These are phyloP conservation scores for Takifugu rubripes DNA, from an alignment of 2,797 vertebrate genomes.

Conservation along the genomic window DNA sequence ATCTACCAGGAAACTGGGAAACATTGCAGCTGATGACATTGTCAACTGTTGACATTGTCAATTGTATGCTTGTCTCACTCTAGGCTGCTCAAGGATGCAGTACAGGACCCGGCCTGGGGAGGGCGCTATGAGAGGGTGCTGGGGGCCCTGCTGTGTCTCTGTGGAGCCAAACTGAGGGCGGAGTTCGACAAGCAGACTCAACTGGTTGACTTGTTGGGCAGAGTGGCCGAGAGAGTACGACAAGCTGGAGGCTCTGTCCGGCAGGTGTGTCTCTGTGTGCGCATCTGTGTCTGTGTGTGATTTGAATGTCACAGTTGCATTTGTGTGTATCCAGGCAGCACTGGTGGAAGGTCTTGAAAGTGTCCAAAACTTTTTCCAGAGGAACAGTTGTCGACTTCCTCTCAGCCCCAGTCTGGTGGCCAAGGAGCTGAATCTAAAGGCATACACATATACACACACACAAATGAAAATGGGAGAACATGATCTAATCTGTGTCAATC, in stretches of 20 bases:
- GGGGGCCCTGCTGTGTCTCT: conserved; percentile 88
- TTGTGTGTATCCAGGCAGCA: conserved; percentile 62
- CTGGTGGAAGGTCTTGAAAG: conserved; percentile 92
- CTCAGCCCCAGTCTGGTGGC: conserved; percentile 93
- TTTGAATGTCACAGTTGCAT: conserved; percentile 1
- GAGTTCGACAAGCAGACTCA: conserved; percentile 90
- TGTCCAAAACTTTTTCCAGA: conserved; percentile 89
- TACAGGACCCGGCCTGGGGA: conserved; percentile 87
- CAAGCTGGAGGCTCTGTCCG: conserved; percentile 86
- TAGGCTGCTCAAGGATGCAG: conserved; percentile 93
- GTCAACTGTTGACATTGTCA: no score
- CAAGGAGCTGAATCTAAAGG: conserved; percentile 93
- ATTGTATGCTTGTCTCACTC: conserved; percentile 11
- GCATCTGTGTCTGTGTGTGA: not conserved
- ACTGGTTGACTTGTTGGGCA: conserved; percentile 87
- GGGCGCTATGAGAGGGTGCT: conserved; percentile 86
- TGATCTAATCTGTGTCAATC: conserved; percentile 27
- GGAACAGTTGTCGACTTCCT: conserved; percentile 87
- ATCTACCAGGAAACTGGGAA: no score
- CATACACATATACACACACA: conserved; percentile 4
- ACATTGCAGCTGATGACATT: not conserved
- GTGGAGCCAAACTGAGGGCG: conserved; percentile 83
- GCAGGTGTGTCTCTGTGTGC: conserved; percentile 76
- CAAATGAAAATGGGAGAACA: not conserved
- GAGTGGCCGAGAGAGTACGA: conserved; percentile 91